These are phyloP conservation scores for Doris montereyensis DNA, from an alignment of 2,888 invertebrate species.

Conservation along the genomic window DNA sequence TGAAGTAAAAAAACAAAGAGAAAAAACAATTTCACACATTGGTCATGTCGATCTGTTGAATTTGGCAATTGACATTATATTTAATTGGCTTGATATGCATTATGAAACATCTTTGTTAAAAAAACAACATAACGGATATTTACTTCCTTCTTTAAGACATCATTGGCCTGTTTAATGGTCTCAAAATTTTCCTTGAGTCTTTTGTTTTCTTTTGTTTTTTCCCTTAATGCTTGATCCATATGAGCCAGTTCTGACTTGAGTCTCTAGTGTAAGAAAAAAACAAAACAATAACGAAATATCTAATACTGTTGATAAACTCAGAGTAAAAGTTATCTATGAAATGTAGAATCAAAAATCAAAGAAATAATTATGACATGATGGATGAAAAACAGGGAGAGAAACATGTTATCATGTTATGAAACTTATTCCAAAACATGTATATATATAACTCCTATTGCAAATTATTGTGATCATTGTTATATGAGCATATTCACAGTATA, in stretches of 20 bases:
- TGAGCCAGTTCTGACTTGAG: constrained; percentile 43
- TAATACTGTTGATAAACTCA: too few species aligned
- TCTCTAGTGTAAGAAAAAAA: constrained; percentile 7
- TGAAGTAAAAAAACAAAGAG: too few species aligned
- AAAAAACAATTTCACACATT: background rate
- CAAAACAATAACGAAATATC: background rate
- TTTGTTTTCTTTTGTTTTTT: constrained; percentile 64
- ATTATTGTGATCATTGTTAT: too few species aligned
- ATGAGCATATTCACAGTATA: too few species aligned
- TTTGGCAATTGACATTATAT: background rate
- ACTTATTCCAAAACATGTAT: too few species aligned
- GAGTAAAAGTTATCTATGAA: too few species aligned
- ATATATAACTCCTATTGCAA: too few species aligned
- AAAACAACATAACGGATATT: too few species aligned
- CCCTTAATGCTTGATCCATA: constrained; percentile 58
- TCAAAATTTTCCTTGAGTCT: constrained; percentile 69
- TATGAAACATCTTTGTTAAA: too few species aligned
- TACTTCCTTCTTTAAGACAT: constrained; percentile 67
- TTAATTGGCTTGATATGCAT: too few species aligned
- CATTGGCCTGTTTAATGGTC: constrained; percentile 68
- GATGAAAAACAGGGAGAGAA: background rate
- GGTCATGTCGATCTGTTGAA: background rate
- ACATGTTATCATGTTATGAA: background rate
- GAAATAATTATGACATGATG: too few species aligned
- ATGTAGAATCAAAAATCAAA: too few species aligned